Evolutionary conservation across 2,113 vertebrate genomes (phyloP).

Genomic region (Jacana jacana): DNA sequence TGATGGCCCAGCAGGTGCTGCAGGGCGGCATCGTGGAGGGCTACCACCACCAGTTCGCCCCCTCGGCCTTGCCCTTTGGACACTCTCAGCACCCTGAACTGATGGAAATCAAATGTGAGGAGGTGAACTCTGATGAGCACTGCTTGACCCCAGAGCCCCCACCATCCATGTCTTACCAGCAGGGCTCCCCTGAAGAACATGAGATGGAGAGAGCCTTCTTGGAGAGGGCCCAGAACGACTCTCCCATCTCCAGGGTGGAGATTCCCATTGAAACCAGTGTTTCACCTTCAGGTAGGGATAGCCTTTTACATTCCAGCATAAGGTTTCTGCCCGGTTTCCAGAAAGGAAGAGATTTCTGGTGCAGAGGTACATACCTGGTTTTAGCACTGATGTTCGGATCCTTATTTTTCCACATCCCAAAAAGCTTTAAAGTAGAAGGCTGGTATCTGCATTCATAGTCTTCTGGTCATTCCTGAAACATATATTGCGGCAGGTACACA

Average conservation of each 20-base stretch:
- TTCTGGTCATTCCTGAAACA: not conserved
- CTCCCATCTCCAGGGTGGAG: conserved; percentile 71
- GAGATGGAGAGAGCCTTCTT: conserved; percentile 69
- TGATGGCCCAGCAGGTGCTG: conserved; percentile 79
- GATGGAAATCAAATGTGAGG: conserved; percentile 85
- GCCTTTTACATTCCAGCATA: not conserved
- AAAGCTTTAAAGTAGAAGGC: not conserved
- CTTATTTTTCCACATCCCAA: not conserved
- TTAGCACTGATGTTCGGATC: not conserved
- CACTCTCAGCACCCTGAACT: conserved; percentile 78
- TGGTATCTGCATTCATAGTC: not conserved
- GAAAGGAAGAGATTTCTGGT: not conserved
- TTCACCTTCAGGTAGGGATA: conserved; percentile 83
- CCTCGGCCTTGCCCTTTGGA: conserved; percentile 75
- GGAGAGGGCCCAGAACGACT: conserved; percentile 62
- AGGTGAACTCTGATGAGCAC: conserved; percentile 79
- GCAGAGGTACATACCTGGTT: not conserved
- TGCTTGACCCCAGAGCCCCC: conserved; percentile 74
- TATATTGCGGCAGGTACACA: not conserved
- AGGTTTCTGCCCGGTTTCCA: not conserved
- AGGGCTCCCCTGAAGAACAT: conserved; percentile 80
- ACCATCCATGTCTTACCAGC: conserved; percentile 74
- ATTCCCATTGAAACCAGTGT: conserved; percentile 70
- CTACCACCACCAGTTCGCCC: conserved; percentile 63
- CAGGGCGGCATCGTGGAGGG: conserved; percentile 66